Conservation (phyloP, 2,888 invertebrate species). For the Gastracanthus pulcherrimus region DNA sequence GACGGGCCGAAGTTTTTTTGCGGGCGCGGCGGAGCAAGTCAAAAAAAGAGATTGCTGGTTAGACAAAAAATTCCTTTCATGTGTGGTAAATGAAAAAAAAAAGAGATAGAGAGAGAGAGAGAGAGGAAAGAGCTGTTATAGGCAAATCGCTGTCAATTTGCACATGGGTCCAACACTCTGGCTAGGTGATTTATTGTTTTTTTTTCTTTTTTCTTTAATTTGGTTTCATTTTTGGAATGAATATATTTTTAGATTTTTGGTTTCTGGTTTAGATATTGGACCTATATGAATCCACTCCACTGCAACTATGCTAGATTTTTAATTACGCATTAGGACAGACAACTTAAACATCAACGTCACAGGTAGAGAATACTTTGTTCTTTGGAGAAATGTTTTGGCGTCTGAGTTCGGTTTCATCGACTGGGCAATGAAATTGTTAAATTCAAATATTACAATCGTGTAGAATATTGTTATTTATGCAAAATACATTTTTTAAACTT, state of each 20-base stretch:
- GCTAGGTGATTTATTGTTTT: neutral
- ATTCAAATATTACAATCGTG: too few species aligned
- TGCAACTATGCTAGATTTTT: conserved; percentile 39
- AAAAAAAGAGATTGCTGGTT: conserved; percentile 31
- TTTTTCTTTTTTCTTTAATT: too few species aligned
- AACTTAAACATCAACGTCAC: conserved; percentile 25
- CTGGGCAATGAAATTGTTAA: too few species aligned
- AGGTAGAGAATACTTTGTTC: conserved; percentile 19
- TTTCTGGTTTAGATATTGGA: conserved; percentile 41
- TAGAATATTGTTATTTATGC: too few species aligned
- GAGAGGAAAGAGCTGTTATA: too few species aligned
- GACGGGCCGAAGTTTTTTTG: too few species aligned
- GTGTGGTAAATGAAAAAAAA: too few species aligned
- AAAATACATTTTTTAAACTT: too few species aligned
- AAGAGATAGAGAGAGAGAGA: too few species aligned
- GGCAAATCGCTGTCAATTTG: conserved; percentile 43
- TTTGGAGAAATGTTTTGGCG: neutral
- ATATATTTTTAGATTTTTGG: neutral
- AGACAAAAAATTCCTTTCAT: too few species aligned
- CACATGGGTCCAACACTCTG: conserved; percentile 54
- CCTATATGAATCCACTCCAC: conserved; percentile 50
- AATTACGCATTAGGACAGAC: conserved; percentile 21
- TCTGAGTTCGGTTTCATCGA: neutral
- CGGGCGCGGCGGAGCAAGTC: neutral
- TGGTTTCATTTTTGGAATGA: neutral